These are phyloP conservation scores for Sebastes schlegelii DNA, from an alignment of 2,113 vertebrate genomes.

Conservation along the genomic window DNA sequence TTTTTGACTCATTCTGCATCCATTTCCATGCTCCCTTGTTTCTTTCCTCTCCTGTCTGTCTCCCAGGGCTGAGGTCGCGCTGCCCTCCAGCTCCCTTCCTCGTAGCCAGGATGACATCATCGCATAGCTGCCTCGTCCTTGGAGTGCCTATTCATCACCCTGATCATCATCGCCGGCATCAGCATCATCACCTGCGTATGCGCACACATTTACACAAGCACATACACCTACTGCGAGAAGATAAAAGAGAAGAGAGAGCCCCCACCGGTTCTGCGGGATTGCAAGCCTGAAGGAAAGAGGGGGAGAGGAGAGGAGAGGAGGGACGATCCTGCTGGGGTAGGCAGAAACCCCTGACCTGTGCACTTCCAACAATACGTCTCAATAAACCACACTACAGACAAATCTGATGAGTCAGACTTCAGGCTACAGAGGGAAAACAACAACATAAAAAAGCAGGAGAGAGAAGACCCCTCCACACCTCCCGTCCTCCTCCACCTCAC, in stretches of 20 bases:
- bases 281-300: slow-evolving; percentile 44
- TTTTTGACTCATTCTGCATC: neutral
- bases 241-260: slow-evolving; percentile 53
- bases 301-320: slow-evolving; percentile 31
- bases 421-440: slow-evolving; percentile 64
- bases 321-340: slow-evolving; percentile 71
- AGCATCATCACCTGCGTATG: slow-evolving; percentile 70
- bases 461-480: slow-evolving; percentile 27
- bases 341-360: slow-evolving; percentile 80
- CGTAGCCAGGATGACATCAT: slow-evolving; percentile 78
- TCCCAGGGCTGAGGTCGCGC: slow-evolving; percentile 68
- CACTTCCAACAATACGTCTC: slow-evolving; percentile 78
- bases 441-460: slow-evolving; percentile 61
- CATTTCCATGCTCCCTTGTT: neutral
- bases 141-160: slow-evolving; percentile 77
- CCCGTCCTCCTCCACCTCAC: neutral
- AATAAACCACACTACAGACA: slow-evolving; percentile 73
- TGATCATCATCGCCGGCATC: slow-evolving; percentile 75
- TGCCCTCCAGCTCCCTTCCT: slow-evolving; percentile 74
- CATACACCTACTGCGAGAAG: slow-evolving; percentile 38
- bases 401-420: slow-evolving; percentile 79
- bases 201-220: slow-evolving; percentile 19
- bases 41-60: slow-evolving; percentile 29
- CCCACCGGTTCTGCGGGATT: slow-evolving; percentile 47
- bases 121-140: slow-evolving; percentile 68